Conservation (phyloP, 1,140 invertebrate species). For the Heliothis virescens region DNA sequence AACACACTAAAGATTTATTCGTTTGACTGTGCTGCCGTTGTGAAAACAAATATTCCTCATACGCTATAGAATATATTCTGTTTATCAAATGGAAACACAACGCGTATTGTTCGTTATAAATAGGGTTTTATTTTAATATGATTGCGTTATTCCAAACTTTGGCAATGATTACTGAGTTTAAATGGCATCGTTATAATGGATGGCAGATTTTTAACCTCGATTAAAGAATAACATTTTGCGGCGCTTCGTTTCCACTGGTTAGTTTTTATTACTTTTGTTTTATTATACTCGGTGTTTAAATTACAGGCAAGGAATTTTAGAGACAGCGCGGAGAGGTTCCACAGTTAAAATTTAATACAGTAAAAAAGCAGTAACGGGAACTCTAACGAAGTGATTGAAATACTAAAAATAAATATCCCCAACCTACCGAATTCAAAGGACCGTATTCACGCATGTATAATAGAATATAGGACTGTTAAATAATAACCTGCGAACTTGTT, state of each 20-base stretch:
- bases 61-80: neutral
- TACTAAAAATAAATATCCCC: neutral
- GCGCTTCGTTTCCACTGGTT: slow-evolving; percentile 12
- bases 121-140: slow-evolving; percentile 18
- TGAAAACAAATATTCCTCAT: slow-evolving; percentile 38
- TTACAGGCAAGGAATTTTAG: slow-evolving; percentile 10
- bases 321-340: slow-evolving; percentile 1
- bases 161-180: slow-evolving; percentile 15
- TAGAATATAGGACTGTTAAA: neutral
- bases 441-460: neutral
- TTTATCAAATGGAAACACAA: slow-evolving; percentile 22
- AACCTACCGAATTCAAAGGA: neutral
- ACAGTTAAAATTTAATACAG: neutral
- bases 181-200: slow-evolving; percentile 12
- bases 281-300: slow-evolving; percentile 30
- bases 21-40: slow-evolving; percentile 9
- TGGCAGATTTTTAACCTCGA: slow-evolving; percentile 25
- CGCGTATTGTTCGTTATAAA: slow-evolving; percentile 29
- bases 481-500: slow-evolving; percentile 8
- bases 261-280: slow-evolving; percentile 37
- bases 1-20: slow-evolving; percentile 43
- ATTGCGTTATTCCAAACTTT: slow-evolving; percentile 33
- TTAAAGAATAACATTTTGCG: slow-evolving; percentile 21
- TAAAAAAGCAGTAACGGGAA: neutral
- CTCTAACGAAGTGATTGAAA: neutral